Conservation (phyloP, 2,888 invertebrate genomes). For the Hofmannophila pseudospretella region DNA sequence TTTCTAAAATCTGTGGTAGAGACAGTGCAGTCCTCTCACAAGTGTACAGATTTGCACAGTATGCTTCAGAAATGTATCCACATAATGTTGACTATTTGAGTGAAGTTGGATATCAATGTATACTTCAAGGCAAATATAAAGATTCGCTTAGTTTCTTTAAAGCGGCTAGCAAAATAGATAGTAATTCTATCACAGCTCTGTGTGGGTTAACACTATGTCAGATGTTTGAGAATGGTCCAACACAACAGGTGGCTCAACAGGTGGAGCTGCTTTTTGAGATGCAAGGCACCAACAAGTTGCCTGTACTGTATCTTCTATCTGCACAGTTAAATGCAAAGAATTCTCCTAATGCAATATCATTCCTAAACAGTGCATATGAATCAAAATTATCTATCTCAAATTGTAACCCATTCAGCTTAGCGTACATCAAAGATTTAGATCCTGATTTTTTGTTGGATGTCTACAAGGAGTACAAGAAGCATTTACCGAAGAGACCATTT, state of each 20-base stretch:
- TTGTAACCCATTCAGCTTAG: constrained; percentile 82
- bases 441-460: constrained; percentile 91
- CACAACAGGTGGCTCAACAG: constrained; percentile 89
- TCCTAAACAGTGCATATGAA: constrained; percentile 81
- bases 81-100: constrained; percentile 84
- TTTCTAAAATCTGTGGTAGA: constrained; percentile 83
- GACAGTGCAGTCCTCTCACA: constrained; percentile 83
- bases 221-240: constrained; percentile 82
- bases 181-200: constrained; percentile 87
- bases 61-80: constrained; percentile 84
- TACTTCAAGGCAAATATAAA: constrained; percentile 84
- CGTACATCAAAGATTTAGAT: constrained; percentile 86
- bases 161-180: constrained; percentile 89
- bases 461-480: constrained; percentile 85
- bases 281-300: constrained; percentile 81
- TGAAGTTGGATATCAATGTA: constrained; percentile 89
- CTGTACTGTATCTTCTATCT: constrained; percentile 82
- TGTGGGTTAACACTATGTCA: constrained; percentile 91
- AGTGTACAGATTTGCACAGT: constrained; percentile 87
- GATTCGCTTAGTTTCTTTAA: constrained; percentile 90
- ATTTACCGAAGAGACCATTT: constrained; percentile 81
- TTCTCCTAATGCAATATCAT: constrained; percentile 72
- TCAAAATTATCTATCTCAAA: constrained; percentile 52
- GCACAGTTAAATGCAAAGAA: constrained; percentile 80
- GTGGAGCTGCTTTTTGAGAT: constrained; percentile 91